Conservation (phyloP, 2,888 invertebrate species). For the Eupithecia subumbrata region DNA sequence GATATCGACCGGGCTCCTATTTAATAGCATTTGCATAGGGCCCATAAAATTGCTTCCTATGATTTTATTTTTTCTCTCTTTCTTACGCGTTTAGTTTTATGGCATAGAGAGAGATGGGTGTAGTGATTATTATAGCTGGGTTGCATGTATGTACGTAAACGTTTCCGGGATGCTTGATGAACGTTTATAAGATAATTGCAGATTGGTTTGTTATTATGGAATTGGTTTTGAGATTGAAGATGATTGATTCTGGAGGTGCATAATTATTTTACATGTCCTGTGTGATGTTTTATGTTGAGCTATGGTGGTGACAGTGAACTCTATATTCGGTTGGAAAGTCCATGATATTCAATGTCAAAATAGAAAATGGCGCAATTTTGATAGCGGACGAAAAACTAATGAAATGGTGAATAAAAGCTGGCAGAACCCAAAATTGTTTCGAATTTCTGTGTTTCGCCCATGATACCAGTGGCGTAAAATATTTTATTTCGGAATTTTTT, state of each 20-base stretch:
- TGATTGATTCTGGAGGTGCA: conserved; percentile 5
- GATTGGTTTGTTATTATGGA: conserved; percentile 25
- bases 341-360: no score
- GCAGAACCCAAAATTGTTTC: no score
- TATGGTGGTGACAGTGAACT: no score
- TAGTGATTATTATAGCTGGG: conserved; percentile 4
- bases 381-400: no score
- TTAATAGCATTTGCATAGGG: conserved; percentile 45
- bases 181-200: conserved; percentile 27
- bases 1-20: conserved; percentile 39
- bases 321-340: no score
- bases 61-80: conserved; percentile 19
- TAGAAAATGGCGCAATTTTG: no score
- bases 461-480: no score
- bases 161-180: conserved; percentile 30
- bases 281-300: no score
- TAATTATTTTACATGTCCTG: background rate
- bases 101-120: conserved; percentile 15
- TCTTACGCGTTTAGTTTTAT: background rate
- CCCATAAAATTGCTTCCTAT: conserved; percentile 34
- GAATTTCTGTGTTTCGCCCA: no score
- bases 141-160: conserved; percentile 15
- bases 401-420: no score
- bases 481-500: no score
- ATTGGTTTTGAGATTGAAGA: conserved; percentile 11